phyloP scores from a whole-genome alignment of 2,888 invertebrate species.

The Rapana venosa region DNA sequence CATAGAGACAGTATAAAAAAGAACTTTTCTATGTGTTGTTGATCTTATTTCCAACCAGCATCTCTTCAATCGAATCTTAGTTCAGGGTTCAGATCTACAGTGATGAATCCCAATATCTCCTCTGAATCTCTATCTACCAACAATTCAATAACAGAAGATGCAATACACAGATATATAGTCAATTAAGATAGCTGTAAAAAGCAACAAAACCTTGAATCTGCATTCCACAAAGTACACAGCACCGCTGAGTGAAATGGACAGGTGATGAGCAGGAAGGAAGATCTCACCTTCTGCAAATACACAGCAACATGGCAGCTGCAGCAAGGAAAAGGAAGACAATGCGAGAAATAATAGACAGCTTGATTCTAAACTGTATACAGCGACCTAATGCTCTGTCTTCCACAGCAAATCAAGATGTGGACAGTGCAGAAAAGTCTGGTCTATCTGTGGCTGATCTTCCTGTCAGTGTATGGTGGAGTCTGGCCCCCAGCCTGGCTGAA shows the following conservation, averaged over 20 bases:
- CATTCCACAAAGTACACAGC: neutral
- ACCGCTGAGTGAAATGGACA: neutral
- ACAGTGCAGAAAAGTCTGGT: neutral
- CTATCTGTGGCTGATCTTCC: slow-evolving; percentile 23
- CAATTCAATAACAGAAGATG: neutral
- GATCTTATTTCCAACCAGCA: too few species aligned
- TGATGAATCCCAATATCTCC: neutral
- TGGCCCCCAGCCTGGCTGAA: neutral
- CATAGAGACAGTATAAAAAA: too few species aligned
- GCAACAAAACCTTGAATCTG: neutral
- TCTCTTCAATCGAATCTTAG: too few species aligned
- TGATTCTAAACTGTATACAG: slow-evolving; percentile 31
- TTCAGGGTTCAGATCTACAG: neutral
- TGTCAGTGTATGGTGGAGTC: neutral
- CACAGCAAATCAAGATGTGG: slow-evolving; percentile 31
- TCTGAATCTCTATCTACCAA: neutral
- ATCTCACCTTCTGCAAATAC: slow-evolving; percentile 20
- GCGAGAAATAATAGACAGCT: slow-evolving; percentile 31
- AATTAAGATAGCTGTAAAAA: neutral
- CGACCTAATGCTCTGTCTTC: slow-evolving; percentile 24
- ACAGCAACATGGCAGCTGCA: neutral
- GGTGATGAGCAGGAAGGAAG: neutral
- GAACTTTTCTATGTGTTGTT: too few species aligned
- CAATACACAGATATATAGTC: neutral
- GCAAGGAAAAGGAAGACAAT: slow-evolving; percentile 30